phyloP scores from a whole-genome alignment of 2,888 invertebrate species.

The Metellina segmentata region DNA sequence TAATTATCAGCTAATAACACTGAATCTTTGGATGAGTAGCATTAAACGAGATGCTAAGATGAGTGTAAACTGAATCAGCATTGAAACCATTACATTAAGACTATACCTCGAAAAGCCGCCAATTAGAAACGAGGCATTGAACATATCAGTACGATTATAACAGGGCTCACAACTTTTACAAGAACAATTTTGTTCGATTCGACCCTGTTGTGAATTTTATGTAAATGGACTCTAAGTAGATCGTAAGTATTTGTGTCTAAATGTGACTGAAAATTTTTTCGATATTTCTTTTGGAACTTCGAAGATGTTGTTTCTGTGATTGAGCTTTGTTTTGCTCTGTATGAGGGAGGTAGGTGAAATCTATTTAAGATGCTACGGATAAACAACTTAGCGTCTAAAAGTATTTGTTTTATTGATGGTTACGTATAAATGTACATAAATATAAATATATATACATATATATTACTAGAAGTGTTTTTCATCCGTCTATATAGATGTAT shows the following conservation, averaged over 20 bases:
- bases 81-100: not conserved
- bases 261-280: conserved; percentile 64
- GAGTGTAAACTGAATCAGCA: not conserved
- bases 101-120: conserved; percentile 53
- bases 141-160: conserved; percentile 66
- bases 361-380: conserved; percentile 35
- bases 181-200: conserved; percentile 51
- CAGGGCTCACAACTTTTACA: conserved; percentile 36
- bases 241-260: conserved; percentile 70
- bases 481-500: conserved; percentile 74
- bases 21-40: not conserved
- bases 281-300: conserved; percentile 59
- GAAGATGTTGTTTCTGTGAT: conserved; percentile 68
- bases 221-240: conserved; percentile 64
- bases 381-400: conserved; percentile 41
- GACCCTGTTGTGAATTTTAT: conserved; percentile 62
- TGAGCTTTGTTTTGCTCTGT: conserved; percentile 49
- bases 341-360: conserved; percentile 31
- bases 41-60: not conserved
- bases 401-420: conserved; percentile 68
- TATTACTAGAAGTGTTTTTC: conserved; percentile 72
- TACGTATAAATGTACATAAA: conserved; percentile 71
- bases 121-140: conserved; percentile 60
- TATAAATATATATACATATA: conserved; percentile 66
- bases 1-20: no score